A percentile compares a stretch with the other conserved stretches of the same genome.
These are phyloP conservation scores for Ispidina lecontei DNA, from an alignment of 2,797 vertebrate species.

Conservation along the genomic window DNA sequence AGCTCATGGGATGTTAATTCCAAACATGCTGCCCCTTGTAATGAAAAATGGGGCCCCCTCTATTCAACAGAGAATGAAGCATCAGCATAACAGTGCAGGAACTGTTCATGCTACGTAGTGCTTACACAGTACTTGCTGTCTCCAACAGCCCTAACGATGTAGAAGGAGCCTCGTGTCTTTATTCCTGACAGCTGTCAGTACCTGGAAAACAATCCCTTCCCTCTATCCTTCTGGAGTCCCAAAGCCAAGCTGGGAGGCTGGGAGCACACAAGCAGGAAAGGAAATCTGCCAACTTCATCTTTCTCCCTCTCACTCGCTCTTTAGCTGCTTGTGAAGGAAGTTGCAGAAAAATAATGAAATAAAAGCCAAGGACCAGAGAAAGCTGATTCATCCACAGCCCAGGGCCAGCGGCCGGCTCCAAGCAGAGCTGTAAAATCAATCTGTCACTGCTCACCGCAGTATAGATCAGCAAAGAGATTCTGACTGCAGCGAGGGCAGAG, in stretches of 20 bases:
- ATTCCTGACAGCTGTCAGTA: conserved; percentile 38
- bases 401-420: conserved; percentile 73
- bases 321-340: conserved; percentile 52
- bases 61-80: neutral
- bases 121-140: neutral
- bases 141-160: neutral
- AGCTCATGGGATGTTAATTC: neutral
- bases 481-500: conserved; percentile 55
- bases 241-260: conserved; percentile 23
- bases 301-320: conserved; percentile 24
- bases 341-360: conserved; percentile 74
- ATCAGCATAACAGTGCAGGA: neutral
- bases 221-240: neutral
- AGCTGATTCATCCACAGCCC: conserved; percentile 77
- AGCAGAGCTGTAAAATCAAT: conserved; percentile 77
- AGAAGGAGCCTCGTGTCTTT: neutral
- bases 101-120: accelerated
- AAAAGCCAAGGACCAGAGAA: conserved; percentile 75
- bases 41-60: neutral
- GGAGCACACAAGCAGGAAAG: neutral
- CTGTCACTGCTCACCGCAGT: conserved; percentile 77
- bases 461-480: conserved; percentile 65
- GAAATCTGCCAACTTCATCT: conserved; percentile 21
- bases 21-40: neutral
- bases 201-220: conserved; percentile 16